Percentiles rank a stretch among this genome's conserved stretches.
Conservation (phyloP, 2,113 vertebrate species). For the Hemiprocne comata region DNA sequence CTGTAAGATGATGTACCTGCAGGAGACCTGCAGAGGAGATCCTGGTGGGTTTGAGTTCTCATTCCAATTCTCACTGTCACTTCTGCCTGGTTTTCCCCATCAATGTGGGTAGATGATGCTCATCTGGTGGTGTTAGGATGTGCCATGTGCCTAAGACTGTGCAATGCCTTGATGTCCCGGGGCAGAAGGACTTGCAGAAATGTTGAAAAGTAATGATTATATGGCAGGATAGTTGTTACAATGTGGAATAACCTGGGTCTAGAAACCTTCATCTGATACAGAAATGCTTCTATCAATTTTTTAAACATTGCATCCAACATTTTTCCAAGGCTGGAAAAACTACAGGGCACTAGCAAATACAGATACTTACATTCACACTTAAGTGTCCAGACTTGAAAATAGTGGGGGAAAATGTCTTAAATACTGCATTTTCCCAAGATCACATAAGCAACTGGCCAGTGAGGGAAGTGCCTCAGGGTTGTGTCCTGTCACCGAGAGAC, state of each 20-base stretch:
- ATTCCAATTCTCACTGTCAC: background rate
- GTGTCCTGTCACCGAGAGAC: background rate
- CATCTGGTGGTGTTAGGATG: background rate
- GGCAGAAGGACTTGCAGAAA: background rate
- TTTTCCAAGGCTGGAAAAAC: background rate
- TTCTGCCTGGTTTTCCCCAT: background rate
- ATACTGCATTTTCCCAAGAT: background rate
- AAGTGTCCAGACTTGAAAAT: background rate
- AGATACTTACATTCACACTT: background rate
- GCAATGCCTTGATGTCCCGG: background rate
- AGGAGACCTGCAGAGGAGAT: background rate
- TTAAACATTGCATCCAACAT: background rate
- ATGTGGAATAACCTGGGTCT: background rate
- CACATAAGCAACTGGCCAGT: background rate
- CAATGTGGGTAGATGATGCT: fast-evolving
- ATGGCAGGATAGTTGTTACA: too few relatives aligned
- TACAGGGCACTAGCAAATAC: background rate
- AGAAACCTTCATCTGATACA: background rate
- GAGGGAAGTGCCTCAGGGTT: background rate
- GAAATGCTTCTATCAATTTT: background rate
- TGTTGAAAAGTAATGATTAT: background rate
- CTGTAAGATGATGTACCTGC: background rate
- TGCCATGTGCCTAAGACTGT: fast-evolving
- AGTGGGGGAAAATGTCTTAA: background rate
- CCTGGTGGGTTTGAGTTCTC: background rate